phyloP scores from a whole-genome alignment of 2,113 vertebrate species.

The Festucalex cinctus region DNA sequence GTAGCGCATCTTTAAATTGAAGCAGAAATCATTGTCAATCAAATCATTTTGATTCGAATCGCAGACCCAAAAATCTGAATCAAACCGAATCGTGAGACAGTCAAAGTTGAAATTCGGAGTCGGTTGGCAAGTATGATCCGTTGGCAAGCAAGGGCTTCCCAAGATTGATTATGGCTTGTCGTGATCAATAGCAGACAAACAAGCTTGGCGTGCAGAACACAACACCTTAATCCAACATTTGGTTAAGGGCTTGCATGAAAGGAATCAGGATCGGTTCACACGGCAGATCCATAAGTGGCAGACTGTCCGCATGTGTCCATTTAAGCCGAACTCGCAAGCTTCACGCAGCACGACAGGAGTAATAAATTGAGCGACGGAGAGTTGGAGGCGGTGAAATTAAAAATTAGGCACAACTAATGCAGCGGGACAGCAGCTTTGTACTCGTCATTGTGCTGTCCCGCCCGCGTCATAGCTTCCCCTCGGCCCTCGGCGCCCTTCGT shows the following conservation, averaged over 20 bases:
- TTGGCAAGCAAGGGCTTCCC: constrained; percentile 1
- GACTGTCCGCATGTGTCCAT: constrained; percentile 29
- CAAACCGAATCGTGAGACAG: too few species aligned
- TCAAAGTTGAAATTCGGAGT: too few species aligned
- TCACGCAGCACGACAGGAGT: constrained; percentile 34
- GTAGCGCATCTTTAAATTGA: too few species aligned
- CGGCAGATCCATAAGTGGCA: constrained; percentile 48
- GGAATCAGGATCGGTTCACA: constrained; percentile 25
- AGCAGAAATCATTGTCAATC: too few species aligned
- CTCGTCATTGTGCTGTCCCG: constrained; percentile 55
- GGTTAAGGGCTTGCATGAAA: constrained; percentile 6
- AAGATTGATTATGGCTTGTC: constrained; percentile 40
- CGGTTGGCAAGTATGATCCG: too few species aligned
- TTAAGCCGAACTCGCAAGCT: constrained; percentile 28
- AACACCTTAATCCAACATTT: constrained; percentile 29
- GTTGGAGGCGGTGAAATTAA: constrained; percentile 38
- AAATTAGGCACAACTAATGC: constrained; percentile 66
- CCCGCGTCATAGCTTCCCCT: constrained; percentile 53
- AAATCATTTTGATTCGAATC: too few species aligned
- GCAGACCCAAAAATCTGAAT: too few species aligned
- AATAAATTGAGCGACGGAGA: constrained; percentile 28
- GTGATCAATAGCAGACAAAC: constrained; percentile 66
- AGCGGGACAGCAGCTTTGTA: constrained; percentile 65
- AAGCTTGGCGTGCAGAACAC: constrained; percentile 25
- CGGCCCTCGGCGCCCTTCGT: constrained; percentile 45